Evolutionary conservation across 2,888 invertebrate species (phyloP).

Genomic region (Orthonevra nobilis): DNA sequence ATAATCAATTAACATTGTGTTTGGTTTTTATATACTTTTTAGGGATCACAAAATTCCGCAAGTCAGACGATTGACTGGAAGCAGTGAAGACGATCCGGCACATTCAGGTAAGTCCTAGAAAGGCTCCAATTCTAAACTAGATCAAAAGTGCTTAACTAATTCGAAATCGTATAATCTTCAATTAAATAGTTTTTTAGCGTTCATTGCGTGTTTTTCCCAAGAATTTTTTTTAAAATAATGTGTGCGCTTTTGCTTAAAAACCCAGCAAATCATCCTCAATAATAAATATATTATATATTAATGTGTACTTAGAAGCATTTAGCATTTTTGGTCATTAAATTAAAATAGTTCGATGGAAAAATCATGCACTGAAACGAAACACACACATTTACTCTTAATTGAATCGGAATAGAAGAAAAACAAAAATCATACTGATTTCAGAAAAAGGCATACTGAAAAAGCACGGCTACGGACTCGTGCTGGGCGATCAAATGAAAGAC

Average conservation of each 20-base stretch:
- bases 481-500: slow-evolving; percentile 86
- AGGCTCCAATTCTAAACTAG: not conserved
- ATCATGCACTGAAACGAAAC: slow-evolving; percentile 50
- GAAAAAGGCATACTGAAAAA: slow-evolving; percentile 97
- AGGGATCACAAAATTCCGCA: slow-evolving; percentile 91
- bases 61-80: slow-evolving; percentile 87
- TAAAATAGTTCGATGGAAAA: slow-evolving; percentile 48
- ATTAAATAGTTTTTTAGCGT: slow-evolving; percentile 16
- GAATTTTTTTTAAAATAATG: slow-evolving; percentile 33
- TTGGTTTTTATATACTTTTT: slow-evolving; percentile 71
- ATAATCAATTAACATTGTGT: no score
- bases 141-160: not conserved
- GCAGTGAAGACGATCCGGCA: slow-evolving; percentile 88
- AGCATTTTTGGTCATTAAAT: not conserved
- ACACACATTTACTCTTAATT: not conserved
- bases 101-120: slow-evolving; percentile 84
- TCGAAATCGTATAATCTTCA: not conserved
- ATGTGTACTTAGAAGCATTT: slow-evolving; percentile 46
- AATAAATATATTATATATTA: no score
- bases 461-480: slow-evolving; percentile 88
- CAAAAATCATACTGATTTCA: slow-evolving; percentile 78
- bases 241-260: slow-evolving; percentile 55
- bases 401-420: slow-evolving; percentile 5
- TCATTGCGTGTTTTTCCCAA: slow-evolving; percentile 64
- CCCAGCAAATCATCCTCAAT: slow-evolving; percentile 25